Evolutionary conservation across 2,113 vertebrate species (phyloP).

Genomic region (Aramus guarauna): DNA sequence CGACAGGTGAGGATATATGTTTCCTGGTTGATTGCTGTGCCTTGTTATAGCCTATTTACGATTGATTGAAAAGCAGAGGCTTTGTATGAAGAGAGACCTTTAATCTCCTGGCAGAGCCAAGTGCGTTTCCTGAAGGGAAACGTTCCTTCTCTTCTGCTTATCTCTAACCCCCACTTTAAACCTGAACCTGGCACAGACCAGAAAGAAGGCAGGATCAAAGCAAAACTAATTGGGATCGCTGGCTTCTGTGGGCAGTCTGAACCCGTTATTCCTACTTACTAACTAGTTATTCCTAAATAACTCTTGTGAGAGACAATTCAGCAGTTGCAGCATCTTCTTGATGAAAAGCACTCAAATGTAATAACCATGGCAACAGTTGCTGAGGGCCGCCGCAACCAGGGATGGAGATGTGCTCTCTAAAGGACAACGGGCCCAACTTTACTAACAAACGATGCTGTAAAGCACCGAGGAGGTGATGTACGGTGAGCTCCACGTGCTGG

Average conservation of each 20-base stretch:
- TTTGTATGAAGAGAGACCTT: constrained; percentile 44
- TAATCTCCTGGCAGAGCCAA: constrained; percentile 36
- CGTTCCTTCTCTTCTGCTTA: background rate
- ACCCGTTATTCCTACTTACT: constrained; percentile 30
- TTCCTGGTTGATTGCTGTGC: constrained; percentile 19
- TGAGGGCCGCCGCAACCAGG: background rate
- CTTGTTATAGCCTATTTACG: constrained; percentile 17
- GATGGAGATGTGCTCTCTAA: background rate
- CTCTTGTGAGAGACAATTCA: constrained; percentile 47
- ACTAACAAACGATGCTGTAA: background rate
- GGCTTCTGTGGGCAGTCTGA: constrained; percentile 21
- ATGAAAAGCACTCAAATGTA: constrained; percentile 45
- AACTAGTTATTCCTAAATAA: constrained; percentile 45
- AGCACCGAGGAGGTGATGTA: background rate
- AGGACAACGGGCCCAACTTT: background rate
- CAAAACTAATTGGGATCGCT: constrained; percentile 24
- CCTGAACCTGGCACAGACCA: background rate
- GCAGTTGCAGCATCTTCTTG: constrained; percentile 39
- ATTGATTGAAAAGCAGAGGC: constrained; percentile 43
- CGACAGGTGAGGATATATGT: background rate
- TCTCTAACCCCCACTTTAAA: constrained; percentile 5
- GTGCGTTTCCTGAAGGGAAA: constrained; percentile 5
- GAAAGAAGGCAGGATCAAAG: constrained; percentile 42
- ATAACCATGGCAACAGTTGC: constrained; percentile 71
- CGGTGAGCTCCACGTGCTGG: background rate